Evolutionary conservation across 2,888 invertebrate species (phyloP), one percentile per base, ranked within the genome.

Genomic region (Thyatira batis): DNA sequence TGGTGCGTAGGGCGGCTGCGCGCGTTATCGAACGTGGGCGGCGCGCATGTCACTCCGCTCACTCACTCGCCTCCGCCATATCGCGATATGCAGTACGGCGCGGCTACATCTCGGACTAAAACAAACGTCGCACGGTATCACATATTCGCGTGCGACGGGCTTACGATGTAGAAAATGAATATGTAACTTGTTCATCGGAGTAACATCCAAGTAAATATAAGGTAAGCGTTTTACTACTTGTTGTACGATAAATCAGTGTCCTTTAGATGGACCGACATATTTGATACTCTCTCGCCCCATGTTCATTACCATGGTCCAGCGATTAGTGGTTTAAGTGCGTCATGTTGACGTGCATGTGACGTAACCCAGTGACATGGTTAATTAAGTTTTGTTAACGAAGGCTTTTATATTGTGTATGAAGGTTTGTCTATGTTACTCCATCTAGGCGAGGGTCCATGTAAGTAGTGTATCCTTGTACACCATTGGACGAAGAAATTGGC

Each of bases 1-100:
- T 13, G 13, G 48, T 28, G 17, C 48, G 27, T n/a, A 48, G 48
- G 13, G 48, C 48, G 48, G 48, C 69, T 59, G 65, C 62, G 68
- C 72, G 71, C 60, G 61, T 60, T 90, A 91, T 91, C 87, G 90
- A 91, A 73, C 90, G 90, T 90, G 87, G 89, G 89, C 87, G 89
- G 78, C 83, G 88, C 82, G 80, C 83, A 82, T 86, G 84, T 63
- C 78, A 72, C 66, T 69, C 68, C 72, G 17, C 4, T 17, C 17
- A 20, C 9, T 10, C 44, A 68, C 63, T 63, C 64, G 72, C 65
- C 70, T 69, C 67, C 67, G 69, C 74, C 73, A 61, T 68, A 69
- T 73, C 73, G 78, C 81, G 83, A 73, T 67, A 80, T 82, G 84
- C 79, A 80, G 74, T 67, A 70, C 76, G 78, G 78, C 76, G 73